Percentiles rank a stretch among this genome's conserved stretches.
These are phyloP conservation scores for Romanogobio albipinnatus DNA, from an alignment of 2,113 vertebrate species.

Conservation along the genomic window DNA sequence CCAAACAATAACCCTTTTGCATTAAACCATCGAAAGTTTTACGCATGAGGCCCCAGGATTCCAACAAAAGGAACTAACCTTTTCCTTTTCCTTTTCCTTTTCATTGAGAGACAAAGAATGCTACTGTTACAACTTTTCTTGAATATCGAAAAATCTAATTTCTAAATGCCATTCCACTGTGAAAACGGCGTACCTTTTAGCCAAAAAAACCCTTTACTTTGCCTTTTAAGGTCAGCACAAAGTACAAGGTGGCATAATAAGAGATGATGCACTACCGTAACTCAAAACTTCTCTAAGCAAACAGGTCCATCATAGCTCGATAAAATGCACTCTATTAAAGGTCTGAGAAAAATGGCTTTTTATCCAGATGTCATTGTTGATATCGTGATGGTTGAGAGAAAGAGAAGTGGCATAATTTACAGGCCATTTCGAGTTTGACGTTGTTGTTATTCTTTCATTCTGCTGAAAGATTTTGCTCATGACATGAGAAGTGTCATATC, in stretches of 20 bases:
- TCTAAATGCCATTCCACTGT: neutral
- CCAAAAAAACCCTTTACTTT: neutral
- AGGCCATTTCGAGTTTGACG: neutral
- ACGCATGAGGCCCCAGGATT: neutral
- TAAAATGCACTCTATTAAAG: constrained; percentile 23
- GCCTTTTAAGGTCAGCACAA: neutral
- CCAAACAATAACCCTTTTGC: neutral
- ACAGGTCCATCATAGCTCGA: constrained; percentile 11
- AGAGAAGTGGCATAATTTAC: constrained; percentile 11
- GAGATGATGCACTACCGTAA: neutral
- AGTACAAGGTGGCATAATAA: constrained; percentile 2
- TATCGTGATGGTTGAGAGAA: neutral
- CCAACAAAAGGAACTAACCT: neutral
- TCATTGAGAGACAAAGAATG: neutral
- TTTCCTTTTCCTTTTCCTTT: neutral
- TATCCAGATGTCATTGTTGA: neutral
- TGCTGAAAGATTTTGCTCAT: neutral
- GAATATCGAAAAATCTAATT: neutral
- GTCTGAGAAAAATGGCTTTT: neutral
- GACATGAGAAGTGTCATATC: neutral
- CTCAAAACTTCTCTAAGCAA: neutral
- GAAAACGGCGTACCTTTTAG: neutral
- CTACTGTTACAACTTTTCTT: neutral
- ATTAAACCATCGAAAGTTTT: neutral
- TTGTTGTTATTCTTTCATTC: neutral